Base-by-base conservation (phyloP, 2,888 invertebrate species). In the Pyrgus malvae region DNA sequence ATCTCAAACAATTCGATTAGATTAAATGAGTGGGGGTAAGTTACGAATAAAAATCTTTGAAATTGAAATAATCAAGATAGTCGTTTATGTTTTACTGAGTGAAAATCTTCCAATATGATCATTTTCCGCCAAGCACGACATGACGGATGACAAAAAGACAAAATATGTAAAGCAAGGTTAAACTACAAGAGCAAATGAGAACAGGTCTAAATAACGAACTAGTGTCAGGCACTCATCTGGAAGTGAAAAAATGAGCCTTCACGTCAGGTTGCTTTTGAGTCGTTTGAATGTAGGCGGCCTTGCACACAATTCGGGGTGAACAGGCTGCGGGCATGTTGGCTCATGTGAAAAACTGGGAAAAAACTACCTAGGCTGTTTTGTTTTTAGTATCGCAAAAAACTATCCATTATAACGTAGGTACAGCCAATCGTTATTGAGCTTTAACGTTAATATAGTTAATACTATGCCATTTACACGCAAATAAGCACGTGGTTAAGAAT, bases 231-330 rank as follows among this genome's bases (percentile, higher is more conserved):
- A 21, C 31, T 21, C 45, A 45, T 33, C 45, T 45, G n/a, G 46
- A 23, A 12, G 48, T 51, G 40, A 42, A 57, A 58, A 55, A 48
- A 57, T 53, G 45, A 61, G 61, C 58, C 59, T 58, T 54, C 58
- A 59, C 48, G 45, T 21, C 33, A 46, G 57, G 68, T 67, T 67
- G 66, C 71, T 71, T 72, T 67, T 67, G 65, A 64, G 14, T 66
- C 67, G 69, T 74, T 80, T 74, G 86, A 86, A 79, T 80, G 86
- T 86, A 69, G 85, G 59, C 76, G 83, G 66, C 87, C 88, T 88
- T 85, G 86, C 70, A 58, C 66, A 76, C 70, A 74, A 72, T 85
- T 84, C 85, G 85, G 86, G 82, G n/a, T n/a, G n/a, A n/a, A n/a
- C 85, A 41, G 61, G 56, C 57, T 55, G 27, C 67, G 70, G 76